Base-by-base conservation (phyloP, 2,113 vertebrate genomes). In the Bombycilla garrulus region DNA sequence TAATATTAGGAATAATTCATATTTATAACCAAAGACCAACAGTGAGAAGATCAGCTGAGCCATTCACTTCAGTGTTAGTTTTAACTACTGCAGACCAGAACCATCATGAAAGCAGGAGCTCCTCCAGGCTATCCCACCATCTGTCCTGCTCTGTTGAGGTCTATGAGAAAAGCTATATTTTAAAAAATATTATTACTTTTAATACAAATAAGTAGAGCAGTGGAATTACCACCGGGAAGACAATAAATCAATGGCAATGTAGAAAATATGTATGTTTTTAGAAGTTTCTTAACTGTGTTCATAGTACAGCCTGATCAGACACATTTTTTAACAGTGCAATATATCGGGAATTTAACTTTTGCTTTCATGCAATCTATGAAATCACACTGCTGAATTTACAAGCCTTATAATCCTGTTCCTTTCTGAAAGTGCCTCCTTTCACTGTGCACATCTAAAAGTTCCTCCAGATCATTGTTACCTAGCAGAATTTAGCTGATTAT, bases 181-280 rank as follows among this genome's bases (percentile, higher is more conserved):
- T 48, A 0, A 0, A 57, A 29, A 38, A 12, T 50, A 33, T 19
- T 71, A 31, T 33, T 70, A 66, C 11, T 47, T 50, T 79, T 6
- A 40, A 51, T 53, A 67, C 3, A 80, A 50, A 58, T 31, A 26
- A 23, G 12, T 56, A 50, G 26, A 18, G 40, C 48, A 91, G 53
- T n/a, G 11, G 31, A 69, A 67, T 23, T 42, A 58, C 33, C n/a
- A 47, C 1, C 20, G 19, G 15, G 14, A 88, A 58, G n/a, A 79
- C 6, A 48, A 65, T 1, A 45, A 36, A 73, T 21, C 40, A 31
- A 14, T 35, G 31, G 20, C 25, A 50, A 38, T 26, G 8, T 33
- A 16, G 11, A 86, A 21, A 42, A 9, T 5, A 38, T 9, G 5
- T 3, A n/a, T 0, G 0, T 12, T 81, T 83, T 48, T 7, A 33